phyloP scores from a whole-genome alignment of 2,888 invertebrate genomes.

The Dynastes hyllus region DNA sequence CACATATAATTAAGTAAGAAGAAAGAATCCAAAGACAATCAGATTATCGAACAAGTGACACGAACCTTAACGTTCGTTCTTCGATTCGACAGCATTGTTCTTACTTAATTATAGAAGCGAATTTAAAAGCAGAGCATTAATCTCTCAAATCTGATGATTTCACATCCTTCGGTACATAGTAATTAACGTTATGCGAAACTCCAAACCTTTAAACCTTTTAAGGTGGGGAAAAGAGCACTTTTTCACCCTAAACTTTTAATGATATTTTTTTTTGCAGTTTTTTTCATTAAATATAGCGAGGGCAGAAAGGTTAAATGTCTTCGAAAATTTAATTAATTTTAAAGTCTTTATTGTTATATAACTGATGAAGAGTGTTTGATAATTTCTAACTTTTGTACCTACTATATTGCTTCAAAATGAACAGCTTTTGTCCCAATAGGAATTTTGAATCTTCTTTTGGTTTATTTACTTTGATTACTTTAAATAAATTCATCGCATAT shows the following conservation, averaged over 20 bases:
- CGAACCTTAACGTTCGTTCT: slow-evolving; percentile 32
- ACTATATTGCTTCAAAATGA: no score
- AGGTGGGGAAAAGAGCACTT: slow-evolving; percentile 22
- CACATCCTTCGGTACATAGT: slow-evolving; percentile 26
- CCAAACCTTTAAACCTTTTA: slow-evolving; percentile 13
- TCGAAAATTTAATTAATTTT: background rate
- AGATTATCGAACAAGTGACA: slow-evolving; percentile 16
- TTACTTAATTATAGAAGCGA: slow-evolving; percentile 7
- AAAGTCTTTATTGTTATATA: background rate
- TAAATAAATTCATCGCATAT: no score
- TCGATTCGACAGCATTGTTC: background rate
- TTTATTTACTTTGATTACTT: no score
- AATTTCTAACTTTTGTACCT: no score
- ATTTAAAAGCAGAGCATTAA: slow-evolving; percentile 19
- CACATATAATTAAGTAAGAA: background rate
- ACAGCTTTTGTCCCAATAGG: no score
- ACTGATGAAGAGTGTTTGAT: no score
- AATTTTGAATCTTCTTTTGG: no score
- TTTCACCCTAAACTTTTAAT: slow-evolving; percentile 34
- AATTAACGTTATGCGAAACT: slow-evolving; percentile 18
- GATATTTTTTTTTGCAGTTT: slow-evolving; percentile 22
- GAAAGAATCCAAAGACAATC: background rate
- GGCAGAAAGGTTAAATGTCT: background rate
- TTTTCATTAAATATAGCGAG: background rate
- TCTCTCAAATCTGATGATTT: slow-evolving; percentile 38